phyloP scores from a whole-genome alignment of 2,888 invertebrate species.

The Cantharis nigra region DNA sequence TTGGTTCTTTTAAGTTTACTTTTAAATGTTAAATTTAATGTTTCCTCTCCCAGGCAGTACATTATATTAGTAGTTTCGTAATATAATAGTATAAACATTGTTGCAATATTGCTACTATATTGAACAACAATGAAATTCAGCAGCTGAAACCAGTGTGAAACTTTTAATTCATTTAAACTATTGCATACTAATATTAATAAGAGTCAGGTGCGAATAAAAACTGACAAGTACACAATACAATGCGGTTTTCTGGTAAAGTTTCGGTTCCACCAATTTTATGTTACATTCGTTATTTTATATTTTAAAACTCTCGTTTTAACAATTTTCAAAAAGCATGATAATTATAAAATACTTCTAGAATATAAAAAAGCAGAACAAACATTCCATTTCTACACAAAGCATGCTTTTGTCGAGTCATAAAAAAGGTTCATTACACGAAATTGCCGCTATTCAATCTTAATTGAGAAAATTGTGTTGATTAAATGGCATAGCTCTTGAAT shows the following conservation, averaged over 20 bases:
- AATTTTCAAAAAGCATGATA: not conserved
- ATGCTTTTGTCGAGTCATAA: not conserved
- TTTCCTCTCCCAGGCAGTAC: too few relatives aligned
- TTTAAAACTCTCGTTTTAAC: not conserved
- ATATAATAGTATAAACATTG: too few relatives aligned
- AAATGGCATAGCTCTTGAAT: not conserved
- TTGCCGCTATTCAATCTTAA: not conserved
- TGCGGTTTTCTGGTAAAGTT: not conserved
- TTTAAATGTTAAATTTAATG: too few relatives aligned
- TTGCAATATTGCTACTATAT: too few relatives aligned
- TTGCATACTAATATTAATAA: not conserved
- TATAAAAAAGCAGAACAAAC: not conserved
- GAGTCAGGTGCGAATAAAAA: not conserved
- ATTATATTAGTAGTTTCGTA: too few relatives aligned
- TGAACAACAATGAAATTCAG: too few relatives aligned
- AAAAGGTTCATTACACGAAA: not conserved
- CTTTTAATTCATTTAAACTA: too few relatives aligned
- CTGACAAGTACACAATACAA: not conserved
- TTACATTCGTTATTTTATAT: not conserved
- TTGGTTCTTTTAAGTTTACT: too few relatives aligned
- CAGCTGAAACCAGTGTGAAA: too few relatives aligned
- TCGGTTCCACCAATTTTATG: not conserved
- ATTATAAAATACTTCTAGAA: not conserved
- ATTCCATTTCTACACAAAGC: not conserved
- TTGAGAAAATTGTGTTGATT: slow-evolving; percentile 1